These are phyloP conservation scores for Pionites leucogaster DNA, from an alignment of 2,113 vertebrate genomes.

Conservation along the genomic window DNA sequence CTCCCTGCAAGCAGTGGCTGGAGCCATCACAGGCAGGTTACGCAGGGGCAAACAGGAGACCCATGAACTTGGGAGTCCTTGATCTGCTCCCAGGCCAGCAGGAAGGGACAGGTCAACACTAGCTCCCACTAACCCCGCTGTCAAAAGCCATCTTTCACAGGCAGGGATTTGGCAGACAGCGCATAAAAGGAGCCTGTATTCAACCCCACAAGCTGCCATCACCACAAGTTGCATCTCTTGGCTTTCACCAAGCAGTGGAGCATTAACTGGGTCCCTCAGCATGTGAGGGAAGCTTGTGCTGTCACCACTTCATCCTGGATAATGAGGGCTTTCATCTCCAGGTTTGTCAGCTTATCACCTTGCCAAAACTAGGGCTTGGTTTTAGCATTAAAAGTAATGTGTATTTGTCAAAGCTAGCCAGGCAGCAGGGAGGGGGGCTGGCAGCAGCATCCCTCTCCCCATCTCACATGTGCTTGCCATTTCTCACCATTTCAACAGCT, in stretches of 20 bases:
- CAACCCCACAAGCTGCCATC: background rate
- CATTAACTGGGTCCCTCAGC: background rate
- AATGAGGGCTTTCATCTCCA: background rate
- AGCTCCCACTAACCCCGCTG: background rate
- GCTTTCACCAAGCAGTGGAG: background rate
- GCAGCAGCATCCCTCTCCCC: conserved; percentile 35
- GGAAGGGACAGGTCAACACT: background rate
- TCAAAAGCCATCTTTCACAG: background rate
- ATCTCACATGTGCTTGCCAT: conserved; percentile 28
- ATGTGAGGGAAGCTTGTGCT: background rate
- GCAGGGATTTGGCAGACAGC: background rate
- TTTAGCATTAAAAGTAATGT: conserved; percentile 33
- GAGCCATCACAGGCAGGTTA: background rate
- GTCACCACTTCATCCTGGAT: background rate
- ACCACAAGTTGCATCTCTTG: background rate
- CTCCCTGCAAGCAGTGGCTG: background rate
- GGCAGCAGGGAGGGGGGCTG: background rate
- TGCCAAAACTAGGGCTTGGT: conserved; percentile 24
- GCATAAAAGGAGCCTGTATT: background rate
- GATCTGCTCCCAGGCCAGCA: background rate
- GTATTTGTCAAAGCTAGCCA: conserved; percentile 33
- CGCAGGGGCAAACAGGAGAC: accelerated
- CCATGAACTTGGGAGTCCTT: background rate
- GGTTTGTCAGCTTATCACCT: conserved; percentile 21
- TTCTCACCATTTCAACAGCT: conserved; percentile 26